These are phyloP conservation scores for Stichodactyla mertensii DNA, from an alignment of 64 coral and sea anemone genomes.

Conservation along the genomic window DNA sequence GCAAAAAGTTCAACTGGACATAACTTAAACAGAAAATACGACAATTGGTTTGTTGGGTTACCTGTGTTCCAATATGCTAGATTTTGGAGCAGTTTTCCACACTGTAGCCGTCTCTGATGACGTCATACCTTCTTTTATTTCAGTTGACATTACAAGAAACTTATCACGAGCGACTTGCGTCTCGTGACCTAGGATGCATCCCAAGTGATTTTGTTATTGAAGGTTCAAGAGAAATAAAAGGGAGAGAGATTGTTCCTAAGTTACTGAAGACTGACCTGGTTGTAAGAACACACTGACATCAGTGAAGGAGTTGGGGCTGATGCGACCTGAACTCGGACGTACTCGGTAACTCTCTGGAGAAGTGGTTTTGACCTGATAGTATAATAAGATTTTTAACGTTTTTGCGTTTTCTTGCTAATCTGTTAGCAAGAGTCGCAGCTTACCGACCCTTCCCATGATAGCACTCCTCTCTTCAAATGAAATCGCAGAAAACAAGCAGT, in stretches of 20 bases:
- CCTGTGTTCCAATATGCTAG: conserved; percentile 75
- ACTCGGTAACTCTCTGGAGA: conserved; percentile 89
- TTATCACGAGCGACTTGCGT: conserved; percentile 68
- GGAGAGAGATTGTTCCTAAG: not conserved
- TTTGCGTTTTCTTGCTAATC: not conserved
- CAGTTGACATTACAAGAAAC: conserved; percentile 83
- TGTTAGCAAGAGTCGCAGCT: not conserved
- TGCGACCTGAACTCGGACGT: conserved; percentile 78
- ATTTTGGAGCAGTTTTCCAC: conserved; percentile 72
- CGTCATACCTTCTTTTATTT: conserved; percentile 60
- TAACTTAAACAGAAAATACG: not conserved
- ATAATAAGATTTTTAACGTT: not conserved
- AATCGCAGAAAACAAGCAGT: not conserved
- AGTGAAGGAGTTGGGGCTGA: conserved; percentile 43
- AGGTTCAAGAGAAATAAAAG: not conserved
- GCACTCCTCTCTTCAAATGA: not conserved
- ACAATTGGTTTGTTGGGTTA: not conserved
- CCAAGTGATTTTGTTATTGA: not conserved
- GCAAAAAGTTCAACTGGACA: too few relatives aligned
- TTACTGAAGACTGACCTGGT: conserved; percentile 42
- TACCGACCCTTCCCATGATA: not conserved
- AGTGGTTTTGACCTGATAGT: conserved; percentile 72
- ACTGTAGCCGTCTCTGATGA: conserved; percentile 60
- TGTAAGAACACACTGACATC: conserved; percentile 85
- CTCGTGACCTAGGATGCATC: conserved; percentile 45